Conservation (phyloP, 2,113 vertebrate genomes). For the Grus americana region DNA sequence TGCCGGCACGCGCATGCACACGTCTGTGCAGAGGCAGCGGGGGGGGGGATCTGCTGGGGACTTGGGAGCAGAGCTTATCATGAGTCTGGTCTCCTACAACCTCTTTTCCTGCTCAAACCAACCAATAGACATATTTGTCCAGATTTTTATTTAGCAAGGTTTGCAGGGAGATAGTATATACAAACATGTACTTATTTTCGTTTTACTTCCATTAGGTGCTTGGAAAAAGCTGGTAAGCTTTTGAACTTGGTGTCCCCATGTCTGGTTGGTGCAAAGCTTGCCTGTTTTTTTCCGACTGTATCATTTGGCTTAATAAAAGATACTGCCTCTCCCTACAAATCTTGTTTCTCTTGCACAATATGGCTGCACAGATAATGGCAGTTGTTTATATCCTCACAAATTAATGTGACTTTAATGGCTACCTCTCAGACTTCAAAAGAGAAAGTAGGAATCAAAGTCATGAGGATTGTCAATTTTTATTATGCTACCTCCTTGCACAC, state of each 20-base stretch:
- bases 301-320: neutral
- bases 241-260: neutral
- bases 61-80: neutral
- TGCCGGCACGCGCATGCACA: rapidly evolving
- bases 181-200: neutral
- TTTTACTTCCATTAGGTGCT: neutral
- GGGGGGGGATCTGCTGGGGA: neutral
- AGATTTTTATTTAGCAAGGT: neutral
- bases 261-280: neutral
- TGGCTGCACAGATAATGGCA: neutral
- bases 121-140: neutral
- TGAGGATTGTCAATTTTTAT: neutral
- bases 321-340: neutral
- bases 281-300: neutral
- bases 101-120: neutral
- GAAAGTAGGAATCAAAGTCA: neutral
- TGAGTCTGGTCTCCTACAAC: neutral
- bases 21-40: neutral
- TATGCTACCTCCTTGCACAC: neutral
- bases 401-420: neutral
- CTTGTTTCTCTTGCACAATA: neutral
- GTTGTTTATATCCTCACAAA: constrained; percentile 6
- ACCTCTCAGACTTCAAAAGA: neutral
- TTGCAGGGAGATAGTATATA: neutral
- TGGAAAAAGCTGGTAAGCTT: constrained; percentile 6